A percentile compares a stretch with the other conserved stretches of the same genome.
Conservation (phyloP, 2,113 vertebrate species). For the Arvicanthis niloticus region DNA sequence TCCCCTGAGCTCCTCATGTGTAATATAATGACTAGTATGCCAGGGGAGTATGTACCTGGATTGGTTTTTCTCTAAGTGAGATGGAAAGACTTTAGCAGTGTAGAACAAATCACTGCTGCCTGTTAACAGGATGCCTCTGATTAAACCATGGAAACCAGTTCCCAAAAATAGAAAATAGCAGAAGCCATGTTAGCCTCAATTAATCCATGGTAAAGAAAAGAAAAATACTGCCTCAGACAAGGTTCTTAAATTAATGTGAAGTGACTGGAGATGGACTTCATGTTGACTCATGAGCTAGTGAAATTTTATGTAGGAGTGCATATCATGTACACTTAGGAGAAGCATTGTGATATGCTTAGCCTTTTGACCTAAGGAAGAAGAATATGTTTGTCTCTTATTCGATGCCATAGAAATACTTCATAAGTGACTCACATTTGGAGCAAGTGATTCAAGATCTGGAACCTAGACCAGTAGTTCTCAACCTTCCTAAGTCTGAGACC, state of each 20-base stretch:
- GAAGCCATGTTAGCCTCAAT: not conserved
- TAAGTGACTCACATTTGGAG: not conserved
- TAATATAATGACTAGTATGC: not conserved
- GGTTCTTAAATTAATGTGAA: not conserved
- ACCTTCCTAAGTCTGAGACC: not conserved
- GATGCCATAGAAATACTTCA: not conserved
- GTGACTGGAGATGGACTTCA: not conserved
- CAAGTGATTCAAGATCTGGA: not conserved
- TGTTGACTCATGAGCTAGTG: not conserved
- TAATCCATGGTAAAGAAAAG: not conserved
- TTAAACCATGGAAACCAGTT: not conserved
- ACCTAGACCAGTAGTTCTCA: not conserved
- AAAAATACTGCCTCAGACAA: not conserved
- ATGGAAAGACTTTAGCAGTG: not conserved
- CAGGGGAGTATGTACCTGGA: not conserved
- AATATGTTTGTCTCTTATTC: not conserved
- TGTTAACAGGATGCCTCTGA: not conserved
- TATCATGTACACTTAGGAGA: not conserved
- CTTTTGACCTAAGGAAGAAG: not conserved
- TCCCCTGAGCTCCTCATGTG: not conserved
- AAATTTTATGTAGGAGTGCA: not conserved
- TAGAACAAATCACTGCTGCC: not conserved
- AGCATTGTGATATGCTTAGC: not conserved
- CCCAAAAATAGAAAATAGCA: not conserved
- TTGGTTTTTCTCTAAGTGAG: not conserved